These are phyloP conservation scores for Eulemur rufifrons DNA, from an alignment of 2,113 vertebrate species.

Conservation along the genomic window DNA sequence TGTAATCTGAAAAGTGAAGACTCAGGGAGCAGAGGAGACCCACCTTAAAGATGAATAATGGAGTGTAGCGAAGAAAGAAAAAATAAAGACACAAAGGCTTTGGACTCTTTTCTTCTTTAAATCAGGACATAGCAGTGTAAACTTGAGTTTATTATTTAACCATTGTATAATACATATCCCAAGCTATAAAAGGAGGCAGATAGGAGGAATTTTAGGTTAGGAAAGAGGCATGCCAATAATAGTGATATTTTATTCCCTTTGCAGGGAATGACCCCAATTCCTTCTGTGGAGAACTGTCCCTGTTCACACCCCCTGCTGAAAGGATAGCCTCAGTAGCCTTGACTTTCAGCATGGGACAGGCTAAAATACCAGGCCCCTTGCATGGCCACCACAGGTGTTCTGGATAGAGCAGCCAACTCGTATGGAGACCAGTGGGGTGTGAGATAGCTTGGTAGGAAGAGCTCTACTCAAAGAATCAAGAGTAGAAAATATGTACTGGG, in stretches of 20 bases:
- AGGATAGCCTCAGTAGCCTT: not conserved
- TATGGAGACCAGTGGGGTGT: not conserved
- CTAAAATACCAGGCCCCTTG: too few relatives aligned
- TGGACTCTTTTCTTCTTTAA: not conserved
- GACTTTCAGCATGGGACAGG: not conserved
- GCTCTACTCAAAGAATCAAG: not conserved
- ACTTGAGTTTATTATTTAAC: not conserved
- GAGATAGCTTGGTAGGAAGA: not conserved
- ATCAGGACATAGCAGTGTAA: not conserved
- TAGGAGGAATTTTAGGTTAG: not conserved
- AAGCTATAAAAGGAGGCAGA: not conserved
- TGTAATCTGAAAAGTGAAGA: not conserved
- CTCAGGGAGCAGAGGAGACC: not conserved
- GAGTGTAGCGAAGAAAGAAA: not conserved
- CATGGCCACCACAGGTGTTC: not conserved
- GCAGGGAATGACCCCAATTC: not conserved
- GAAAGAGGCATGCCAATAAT: not conserved
- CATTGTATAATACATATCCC: not conserved
- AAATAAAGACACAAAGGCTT: not conserved
- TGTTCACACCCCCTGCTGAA: not conserved
- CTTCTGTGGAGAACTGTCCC: fast-evolving
- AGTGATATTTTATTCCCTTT: not conserved
- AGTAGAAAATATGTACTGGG: not conserved
- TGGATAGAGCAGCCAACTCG: not conserved
- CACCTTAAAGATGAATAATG: not conserved